Percentiles rank a stretch among this genome's conserved stretches.
Evolutionary conservation across 2,113 vertebrate species (phyloP).

Genomic region (Boulengerochromis microlepis): DNA sequence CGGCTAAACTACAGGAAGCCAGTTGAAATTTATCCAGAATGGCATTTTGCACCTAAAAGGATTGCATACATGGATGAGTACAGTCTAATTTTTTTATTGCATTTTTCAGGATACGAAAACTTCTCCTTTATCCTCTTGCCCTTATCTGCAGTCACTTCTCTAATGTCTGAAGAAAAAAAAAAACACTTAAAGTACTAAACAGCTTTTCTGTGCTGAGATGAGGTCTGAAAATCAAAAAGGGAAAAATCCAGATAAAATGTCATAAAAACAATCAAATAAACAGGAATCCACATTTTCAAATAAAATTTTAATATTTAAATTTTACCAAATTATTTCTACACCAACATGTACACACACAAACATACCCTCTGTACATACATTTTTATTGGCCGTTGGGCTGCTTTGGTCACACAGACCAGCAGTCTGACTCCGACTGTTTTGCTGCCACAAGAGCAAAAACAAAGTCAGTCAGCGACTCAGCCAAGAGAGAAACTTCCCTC

Average conservation of each 20-base stretch:
- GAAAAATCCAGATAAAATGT: not conserved
- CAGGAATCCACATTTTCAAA: not conserved
- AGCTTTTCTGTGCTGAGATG: not conserved
- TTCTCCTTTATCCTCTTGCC: not conserved
- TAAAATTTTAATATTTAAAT: not conserved
- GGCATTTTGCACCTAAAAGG: not conserved
- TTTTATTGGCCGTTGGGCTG: not conserved
- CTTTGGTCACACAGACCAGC: not conserved
- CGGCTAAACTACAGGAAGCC: not conserved
- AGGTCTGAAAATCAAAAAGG: not conserved
- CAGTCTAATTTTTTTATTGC: not conserved
- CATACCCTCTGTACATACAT: not conserved
- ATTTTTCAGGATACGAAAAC: not conserved
- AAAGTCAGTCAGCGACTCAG: not conserved
- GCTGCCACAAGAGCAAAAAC: not conserved
- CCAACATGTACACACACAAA: not conserved
- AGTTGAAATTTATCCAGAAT: not conserved
- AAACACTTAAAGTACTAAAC: accelerated
- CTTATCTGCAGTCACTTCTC: not conserved
- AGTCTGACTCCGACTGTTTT: accelerated
- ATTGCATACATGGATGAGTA: not conserved
- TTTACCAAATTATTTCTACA: not conserved
- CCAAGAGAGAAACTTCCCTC: not conserved
- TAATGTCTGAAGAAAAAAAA: accelerated
- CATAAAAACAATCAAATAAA: not conserved